Evolutionary conservation across 2,113 vertebrate species (phyloP).

Genomic region (Cynocephalus volans): DNA sequence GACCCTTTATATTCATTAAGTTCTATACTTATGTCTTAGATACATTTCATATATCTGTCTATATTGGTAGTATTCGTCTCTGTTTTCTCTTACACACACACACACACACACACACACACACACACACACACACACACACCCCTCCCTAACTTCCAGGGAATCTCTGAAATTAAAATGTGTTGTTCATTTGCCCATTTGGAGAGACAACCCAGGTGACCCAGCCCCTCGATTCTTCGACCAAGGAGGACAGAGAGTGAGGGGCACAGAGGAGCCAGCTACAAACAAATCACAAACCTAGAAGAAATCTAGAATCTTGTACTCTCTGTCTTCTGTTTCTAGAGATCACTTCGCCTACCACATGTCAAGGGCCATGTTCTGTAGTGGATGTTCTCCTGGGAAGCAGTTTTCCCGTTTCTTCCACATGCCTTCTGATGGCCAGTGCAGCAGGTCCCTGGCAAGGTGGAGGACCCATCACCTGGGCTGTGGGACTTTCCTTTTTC

Average conservation of each 20-base stretch:
- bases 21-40: background rate
- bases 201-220: background rate
- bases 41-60: background rate
- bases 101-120: too few relatives aligned
- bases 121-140: too few relatives aligned
- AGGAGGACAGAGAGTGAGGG: background rate
- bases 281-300: background rate
- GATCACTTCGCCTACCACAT: background rate
- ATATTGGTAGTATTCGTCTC: too few relatives aligned
- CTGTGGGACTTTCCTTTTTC: too few relatives aligned
- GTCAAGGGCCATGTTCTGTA: background rate
- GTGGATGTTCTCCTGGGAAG: rapidly evolving
- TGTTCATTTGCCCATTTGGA: background rate
- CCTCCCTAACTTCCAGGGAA: background rate
- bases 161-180: background rate
- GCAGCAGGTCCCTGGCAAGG: rapidly evolving
- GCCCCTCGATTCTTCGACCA: background rate
- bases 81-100: too few relatives aligned
- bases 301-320: background rate
- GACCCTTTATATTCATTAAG: background rate
- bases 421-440: rapidly evolving
- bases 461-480: rapidly evolving
- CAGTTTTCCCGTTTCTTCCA: too few relatives aligned
- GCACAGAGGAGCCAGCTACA: background rate
- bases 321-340: background rate